These are phyloP conservation scores for Notolepis coatsorum DNA, from an alignment of 2,797 vertebrate genomes.

Conservation along the genomic window DNA sequence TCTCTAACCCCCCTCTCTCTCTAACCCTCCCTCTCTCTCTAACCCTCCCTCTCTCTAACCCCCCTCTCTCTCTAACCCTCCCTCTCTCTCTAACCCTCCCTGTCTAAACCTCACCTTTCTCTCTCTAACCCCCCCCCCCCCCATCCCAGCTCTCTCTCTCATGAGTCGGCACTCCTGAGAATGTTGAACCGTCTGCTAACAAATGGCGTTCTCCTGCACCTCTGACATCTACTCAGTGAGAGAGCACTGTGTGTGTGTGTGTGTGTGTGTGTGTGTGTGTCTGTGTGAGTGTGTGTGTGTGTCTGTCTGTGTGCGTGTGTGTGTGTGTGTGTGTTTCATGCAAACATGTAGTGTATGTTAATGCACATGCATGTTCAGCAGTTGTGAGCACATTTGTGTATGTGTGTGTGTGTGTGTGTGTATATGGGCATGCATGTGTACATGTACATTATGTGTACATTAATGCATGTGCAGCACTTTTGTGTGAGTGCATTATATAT, in stretches of 20 bases:
- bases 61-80: too few species aligned
- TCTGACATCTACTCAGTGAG: neutral
- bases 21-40: too few species aligned
- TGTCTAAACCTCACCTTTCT: neutral
- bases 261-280: neutral
- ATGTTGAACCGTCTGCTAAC: constrained; percentile 14
- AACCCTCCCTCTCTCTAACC: neutral
- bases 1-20: too few species aligned
- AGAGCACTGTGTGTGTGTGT: neutral
- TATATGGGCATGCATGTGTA: too few species aligned
- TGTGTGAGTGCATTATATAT: too few species aligned
- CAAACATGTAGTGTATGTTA: neutral
- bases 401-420: neutral
- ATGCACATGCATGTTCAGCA: neutral
- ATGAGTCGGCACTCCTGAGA: constrained; percentile 21
- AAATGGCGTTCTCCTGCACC: constrained; percentile 5
- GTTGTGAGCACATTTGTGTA: neutral
- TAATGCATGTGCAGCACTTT: too few species aligned
- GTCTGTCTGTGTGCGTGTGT: neutral
- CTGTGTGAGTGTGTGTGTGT: neutral
- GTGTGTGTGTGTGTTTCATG: neutral
- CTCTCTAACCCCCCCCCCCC: neutral
- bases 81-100: neutral
- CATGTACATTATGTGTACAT: too few species aligned
- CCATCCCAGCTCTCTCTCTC: neutral